A percentile compares a stretch with the other conserved stretches of the same genome.
phyloP scores from a whole-genome alignment of 2,888 invertebrate species.

The Nomada ferruginata region DNA sequence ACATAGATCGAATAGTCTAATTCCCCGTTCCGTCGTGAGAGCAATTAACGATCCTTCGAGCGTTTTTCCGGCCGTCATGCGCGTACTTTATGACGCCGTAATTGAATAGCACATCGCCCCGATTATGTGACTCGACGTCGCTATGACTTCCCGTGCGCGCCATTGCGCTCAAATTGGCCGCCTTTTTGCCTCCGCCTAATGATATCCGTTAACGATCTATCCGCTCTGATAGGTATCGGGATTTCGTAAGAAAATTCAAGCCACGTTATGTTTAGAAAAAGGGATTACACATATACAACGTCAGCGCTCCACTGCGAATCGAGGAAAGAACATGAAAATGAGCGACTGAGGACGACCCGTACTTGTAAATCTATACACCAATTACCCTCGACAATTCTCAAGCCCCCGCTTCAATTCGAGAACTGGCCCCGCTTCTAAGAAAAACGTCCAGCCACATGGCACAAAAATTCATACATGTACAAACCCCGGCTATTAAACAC shows the following conservation, averaged over 20 bases:
- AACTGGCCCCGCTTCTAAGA: too few species aligned
- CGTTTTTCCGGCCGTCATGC: constrained; percentile 56
- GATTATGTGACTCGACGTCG: constrained; percentile 52
- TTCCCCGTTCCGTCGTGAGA: constrained; percentile 30
- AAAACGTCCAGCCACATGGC: background rate
- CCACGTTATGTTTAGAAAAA: background rate
- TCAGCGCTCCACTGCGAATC: background rate
- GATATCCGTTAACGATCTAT: constrained; percentile 32
- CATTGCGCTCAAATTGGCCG: constrained; percentile 33
- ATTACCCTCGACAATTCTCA: too few species aligned
- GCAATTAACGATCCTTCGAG: constrained; percentile 54
- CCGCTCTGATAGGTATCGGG: constrained; percentile 36
- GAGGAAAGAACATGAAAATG: background rate
- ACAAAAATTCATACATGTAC: background rate
- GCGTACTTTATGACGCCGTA: constrained; percentile 50
- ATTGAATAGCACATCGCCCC: constrained; percentile 50
- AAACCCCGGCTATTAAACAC: background rate
- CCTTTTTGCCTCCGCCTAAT: constrained; percentile 14
- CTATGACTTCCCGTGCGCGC: constrained; percentile 52
- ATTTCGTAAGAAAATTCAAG: constrained; percentile 14
- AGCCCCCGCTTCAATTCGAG: too few species aligned
- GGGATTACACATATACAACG: background rate
- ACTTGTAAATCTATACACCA: too few species aligned
- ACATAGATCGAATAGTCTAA: constrained; percentile 26
- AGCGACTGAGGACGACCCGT: too few species aligned